Evolutionary conservation across 2,888 invertebrate species (phyloP), one percentile per base, ranked within the genome.

Genomic region (Drosophila lutescens): DNA sequence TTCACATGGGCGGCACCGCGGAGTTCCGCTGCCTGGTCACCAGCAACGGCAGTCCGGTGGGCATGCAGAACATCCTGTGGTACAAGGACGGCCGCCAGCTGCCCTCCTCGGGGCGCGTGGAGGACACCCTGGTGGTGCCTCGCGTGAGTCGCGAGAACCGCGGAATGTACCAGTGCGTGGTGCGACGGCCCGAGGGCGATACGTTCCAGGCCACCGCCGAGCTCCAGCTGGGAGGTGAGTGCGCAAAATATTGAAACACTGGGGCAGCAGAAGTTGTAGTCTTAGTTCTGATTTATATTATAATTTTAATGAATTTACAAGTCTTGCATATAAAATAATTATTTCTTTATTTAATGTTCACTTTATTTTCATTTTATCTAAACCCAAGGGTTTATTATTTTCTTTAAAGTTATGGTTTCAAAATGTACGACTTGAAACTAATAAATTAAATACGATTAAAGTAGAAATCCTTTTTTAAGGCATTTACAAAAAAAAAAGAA

Each of bases 141-240:
- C 94, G 95, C 63, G 95, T 96, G 44, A 94, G 94, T 41, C 93
- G 95, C 57, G 95, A 95, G 85, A 95, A 96, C 90, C 93, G 95
- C 67, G 96, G 96, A 79, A 95, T 96, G 95, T 96, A 96, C 90
- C 96, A 96, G 90, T 96, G 96, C 90, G 93, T 96, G 72, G 95
- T 95, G 8, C 92, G 95, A 70, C 92, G 95, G 74, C 93, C 95
- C 36, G 95, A 95, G 89, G 95, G 95, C 15, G 95, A 95, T 87
- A 95, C 95, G 3, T 95, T 95, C 30, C 96, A 96, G 90, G 96
- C 95, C 9, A 94, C 96, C 0, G 95, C 95, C 0, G 96, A 96
- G 91, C 93, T 96, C 53, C 94, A 95, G 89, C 92, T 96, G 71
- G 95, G 95, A 89, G 95, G 95, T 96, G 90, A 93, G 93, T 47